phyloP scores from a whole-genome alignment of 2,888 invertebrate genomes.

The Mythimna vitellina region DNA sequence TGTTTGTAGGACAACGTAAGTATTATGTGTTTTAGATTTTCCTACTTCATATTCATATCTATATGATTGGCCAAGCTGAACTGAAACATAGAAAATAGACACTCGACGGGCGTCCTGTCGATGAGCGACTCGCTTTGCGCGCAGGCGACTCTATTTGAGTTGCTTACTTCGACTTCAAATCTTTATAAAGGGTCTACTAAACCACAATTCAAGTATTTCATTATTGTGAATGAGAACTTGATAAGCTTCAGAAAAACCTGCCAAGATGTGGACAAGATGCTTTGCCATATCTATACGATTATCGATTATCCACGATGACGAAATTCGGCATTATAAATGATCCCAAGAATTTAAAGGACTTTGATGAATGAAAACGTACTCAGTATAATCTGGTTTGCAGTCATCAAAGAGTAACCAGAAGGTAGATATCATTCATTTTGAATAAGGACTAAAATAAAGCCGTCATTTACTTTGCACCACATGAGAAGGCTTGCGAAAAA shows the following conservation, averaged over 20 bases:
- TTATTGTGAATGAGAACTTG: no score
- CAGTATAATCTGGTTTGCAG: constrained; percentile 16
- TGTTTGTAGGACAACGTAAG: not conserved
- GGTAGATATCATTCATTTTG: constrained; percentile 23
- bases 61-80: not conserved
- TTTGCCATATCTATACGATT: not conserved
- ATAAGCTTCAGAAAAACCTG: no score
- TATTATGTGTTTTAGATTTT: no score
- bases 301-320: not conserved
- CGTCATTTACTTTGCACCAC: constrained; percentile 28
- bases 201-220: no score
- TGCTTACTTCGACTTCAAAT: no score
- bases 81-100: not conserved
- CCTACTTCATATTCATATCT: not conserved
- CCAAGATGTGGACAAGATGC: no score
- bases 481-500: constrained; percentile 38
- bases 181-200: no score
- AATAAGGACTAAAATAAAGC: constrained; percentile 32
- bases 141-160: no score
- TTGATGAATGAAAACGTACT: constrained; percentile 38
- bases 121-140: no score
- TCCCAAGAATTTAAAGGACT: not conserved
- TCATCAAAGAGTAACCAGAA: constrained; percentile 15
- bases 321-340: constrained; percentile 6
- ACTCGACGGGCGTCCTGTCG: no score